These are phyloP conservation scores for Candidula unifasciata DNA, from an alignment of 2,888 invertebrate genomes.

Conservation along the genomic window DNA sequence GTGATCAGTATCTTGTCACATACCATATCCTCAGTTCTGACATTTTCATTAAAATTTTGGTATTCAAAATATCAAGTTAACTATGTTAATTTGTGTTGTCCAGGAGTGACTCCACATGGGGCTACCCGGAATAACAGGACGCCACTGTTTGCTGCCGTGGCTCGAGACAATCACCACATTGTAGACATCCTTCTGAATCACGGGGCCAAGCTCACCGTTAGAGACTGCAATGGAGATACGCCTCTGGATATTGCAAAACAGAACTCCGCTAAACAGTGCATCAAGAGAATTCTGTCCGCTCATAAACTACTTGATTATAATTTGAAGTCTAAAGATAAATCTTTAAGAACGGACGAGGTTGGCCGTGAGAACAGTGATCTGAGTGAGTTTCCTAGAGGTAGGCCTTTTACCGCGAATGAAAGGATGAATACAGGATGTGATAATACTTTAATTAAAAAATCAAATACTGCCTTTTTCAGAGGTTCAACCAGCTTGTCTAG, in stretches of 20 bases:
- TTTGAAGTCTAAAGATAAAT: background rate
- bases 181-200: constrained; percentile 59
- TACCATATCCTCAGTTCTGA: no score
- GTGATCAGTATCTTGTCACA: no score
- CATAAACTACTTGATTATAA: background rate
- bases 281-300: constrained; percentile 56
- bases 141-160: constrained; percentile 63
- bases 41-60: no score
- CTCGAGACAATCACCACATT: constrained; percentile 60
- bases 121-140: constrained; percentile 62
- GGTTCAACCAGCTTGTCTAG: background rate
- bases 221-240: constrained; percentile 59
- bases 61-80: no score
- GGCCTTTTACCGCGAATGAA: background rate
- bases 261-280: constrained; percentile 58
- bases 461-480: no score
- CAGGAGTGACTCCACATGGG: constrained; percentile 63
- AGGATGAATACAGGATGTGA: background rate
- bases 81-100: background rate
- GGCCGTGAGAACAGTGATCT: background rate
- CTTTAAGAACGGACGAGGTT: background rate
- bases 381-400: background rate
- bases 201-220: constrained; percentile 56
- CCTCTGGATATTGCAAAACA: constrained; percentile 59
- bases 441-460: background rate